Conservation (phyloP, 2,888 invertebrate genomes). For the Polylopha cassiicola region DNA sequence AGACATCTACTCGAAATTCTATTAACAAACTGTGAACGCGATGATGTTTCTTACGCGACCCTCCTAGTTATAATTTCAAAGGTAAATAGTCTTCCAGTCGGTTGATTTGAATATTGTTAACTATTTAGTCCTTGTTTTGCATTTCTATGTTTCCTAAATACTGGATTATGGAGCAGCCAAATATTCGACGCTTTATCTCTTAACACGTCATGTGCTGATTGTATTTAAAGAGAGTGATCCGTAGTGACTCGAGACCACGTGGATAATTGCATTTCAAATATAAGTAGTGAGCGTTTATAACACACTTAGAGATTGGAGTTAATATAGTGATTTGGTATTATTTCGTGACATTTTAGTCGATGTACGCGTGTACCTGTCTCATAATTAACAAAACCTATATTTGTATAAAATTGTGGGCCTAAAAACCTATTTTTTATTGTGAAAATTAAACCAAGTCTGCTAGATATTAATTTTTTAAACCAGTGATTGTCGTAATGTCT, state of each 20-base stretch:
- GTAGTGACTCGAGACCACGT: constrained; percentile 9
- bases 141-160: constrained; percentile 39
- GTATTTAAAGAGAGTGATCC: not conserved
- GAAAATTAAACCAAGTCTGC: constrained; percentile 24
- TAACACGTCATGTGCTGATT: constrained; percentile 6
- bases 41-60: no score
- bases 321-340: constrained; percentile 43
- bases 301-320: constrained; percentile 26
- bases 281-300: constrained; percentile 21
- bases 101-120: constrained; percentile 41
- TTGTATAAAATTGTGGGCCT: constrained; percentile 52
- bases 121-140: constrained; percentile 37
- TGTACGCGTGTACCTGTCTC: constrained; percentile 64
- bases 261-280: constrained; percentile 20
- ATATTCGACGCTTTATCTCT: constrained; percentile 17
- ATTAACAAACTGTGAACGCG: no score
- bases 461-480: constrained; percentile 27
- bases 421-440: constrained; percentile 37
- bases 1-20: no score
- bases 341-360: constrained; percentile 58
- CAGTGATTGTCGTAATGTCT: constrained; percentile 35
- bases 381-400: constrained; percentile 40
- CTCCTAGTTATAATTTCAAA: constrained; percentile 34
- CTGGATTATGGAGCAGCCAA: constrained; percentile 29
- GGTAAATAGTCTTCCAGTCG: constrained; percentile 65